Evolutionary conservation across 1,140 invertebrate genomes (phyloP), one percentile per base, ranked within the genome.

Genomic region (Drosophila neocordata): DNA sequence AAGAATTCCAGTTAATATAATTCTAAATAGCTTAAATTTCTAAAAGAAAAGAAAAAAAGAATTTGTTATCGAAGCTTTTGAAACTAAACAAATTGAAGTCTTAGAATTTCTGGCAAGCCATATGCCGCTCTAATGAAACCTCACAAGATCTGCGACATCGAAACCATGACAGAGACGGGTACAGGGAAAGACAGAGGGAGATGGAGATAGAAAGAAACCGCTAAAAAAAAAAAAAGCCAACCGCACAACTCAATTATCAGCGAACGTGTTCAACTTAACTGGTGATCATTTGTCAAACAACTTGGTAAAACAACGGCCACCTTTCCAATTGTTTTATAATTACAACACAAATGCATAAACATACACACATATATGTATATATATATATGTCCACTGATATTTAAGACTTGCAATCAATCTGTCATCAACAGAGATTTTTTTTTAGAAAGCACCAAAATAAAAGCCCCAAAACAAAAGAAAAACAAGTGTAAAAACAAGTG

Each of bases 271-370:
- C 52, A 73, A 38, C 56, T 62, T 59, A 73, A 72, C 58, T 24
- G 31, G 68, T 53, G 69, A 59, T 72, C 68, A 37, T 72, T 72
- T 72, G 69, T 72, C 69, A 72, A 55, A 56, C 24, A 55, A 70
- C 8, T 37, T 48, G 41, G 41, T 48, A 48, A 48, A 48, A 48
- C 22, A 37, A 9, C 35, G 18, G n/a, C 37, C 81, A 81, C 82
- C 81, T 81, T 85, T 85, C 81, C 73, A 81, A 81, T 87, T 85
- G 82, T 87, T 85, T 85, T 74, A 66, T 85, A 87, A 85, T 85
- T 85, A 66, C 73, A 52, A 63, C 52, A 68, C 27, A 31, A 31
- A 31, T 31, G 27, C 27, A 31, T 31, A 31, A 13, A 38, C 37
- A 38, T 4, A 48, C 41, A 20, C 0, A 48, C 37, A 38, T 2